Evolutionary conservation across 2,113 vertebrate genomes (phyloP).

Genomic region (Oxyruncus cristatus): DNA sequence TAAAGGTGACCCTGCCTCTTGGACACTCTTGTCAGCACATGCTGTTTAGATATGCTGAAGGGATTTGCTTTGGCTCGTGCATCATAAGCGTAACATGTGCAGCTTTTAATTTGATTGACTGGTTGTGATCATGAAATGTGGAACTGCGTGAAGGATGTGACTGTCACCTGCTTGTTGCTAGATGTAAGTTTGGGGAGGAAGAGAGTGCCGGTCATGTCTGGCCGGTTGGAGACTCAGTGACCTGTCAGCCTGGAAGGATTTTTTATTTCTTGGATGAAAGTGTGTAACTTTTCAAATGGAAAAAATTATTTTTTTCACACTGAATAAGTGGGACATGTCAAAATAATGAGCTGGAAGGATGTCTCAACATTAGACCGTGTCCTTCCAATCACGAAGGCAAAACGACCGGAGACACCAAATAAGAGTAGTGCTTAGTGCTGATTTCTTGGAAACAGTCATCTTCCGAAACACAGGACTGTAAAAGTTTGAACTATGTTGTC

Average conservation of each 20-base stretch:
- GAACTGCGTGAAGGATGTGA: neutral
- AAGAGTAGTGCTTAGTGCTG: neutral
- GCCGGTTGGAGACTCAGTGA: neutral
- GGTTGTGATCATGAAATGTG: neutral
- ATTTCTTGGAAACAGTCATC: neutral
- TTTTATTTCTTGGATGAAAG: neutral
- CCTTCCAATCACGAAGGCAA: neutral
- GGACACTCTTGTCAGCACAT: neutral
- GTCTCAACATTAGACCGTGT: neutral
- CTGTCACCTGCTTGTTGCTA: neutral
- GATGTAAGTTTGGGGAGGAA: neutral
- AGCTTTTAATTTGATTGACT: slow-evolving; percentile 1
- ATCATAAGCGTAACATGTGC: neutral
- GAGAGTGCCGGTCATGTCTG: neutral
- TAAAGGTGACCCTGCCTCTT: neutral
- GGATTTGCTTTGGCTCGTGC: neutral
- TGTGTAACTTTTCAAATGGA: accelerated
- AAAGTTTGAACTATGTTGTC: neutral
- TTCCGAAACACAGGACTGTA: neutral
- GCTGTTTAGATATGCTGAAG: neutral
- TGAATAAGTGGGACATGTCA: neutral
- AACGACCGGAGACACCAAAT: neutral
- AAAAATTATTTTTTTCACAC: neutral
- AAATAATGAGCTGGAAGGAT: neutral
- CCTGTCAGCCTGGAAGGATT: neutral